phyloP scores from a whole-genome alignment of 2,888 invertebrate species.

The Ochropleura leucogaster region DNA sequence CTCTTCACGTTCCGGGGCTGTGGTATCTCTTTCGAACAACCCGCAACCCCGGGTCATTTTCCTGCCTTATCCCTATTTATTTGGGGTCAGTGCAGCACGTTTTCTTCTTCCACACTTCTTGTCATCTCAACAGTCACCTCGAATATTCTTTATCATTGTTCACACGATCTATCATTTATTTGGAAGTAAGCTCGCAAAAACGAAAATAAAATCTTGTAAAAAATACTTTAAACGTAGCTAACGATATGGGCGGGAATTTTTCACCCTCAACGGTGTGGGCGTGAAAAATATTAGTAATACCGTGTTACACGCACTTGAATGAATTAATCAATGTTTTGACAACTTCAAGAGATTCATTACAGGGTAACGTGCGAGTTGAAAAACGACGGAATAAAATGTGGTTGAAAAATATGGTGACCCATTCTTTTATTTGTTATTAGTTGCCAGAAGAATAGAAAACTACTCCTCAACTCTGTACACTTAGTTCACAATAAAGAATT shows the following conservation, averaged over 20 bases:
- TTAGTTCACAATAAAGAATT: no score
- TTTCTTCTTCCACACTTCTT: no score
- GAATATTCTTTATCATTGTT: no score
- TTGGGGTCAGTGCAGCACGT: no score
- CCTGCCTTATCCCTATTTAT: no score
- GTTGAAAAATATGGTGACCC: not conserved
- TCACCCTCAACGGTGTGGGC: slow-evolving; percentile 24
- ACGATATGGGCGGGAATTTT: slow-evolving; percentile 27
- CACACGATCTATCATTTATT: no score
- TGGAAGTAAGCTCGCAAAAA: not conserved
- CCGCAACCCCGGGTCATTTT: no score
- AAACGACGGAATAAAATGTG: not conserved
- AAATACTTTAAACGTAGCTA: slow-evolving; percentile 4
- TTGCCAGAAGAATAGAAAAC: not conserved
- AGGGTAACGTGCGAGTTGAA: not conserved
- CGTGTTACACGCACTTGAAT: slow-evolving; percentile 35
- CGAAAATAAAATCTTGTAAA: not conserved
- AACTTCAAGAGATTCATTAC: slow-evolving; percentile 33
- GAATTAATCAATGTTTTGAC: slow-evolving; percentile 55
- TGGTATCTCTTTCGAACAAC: no score
- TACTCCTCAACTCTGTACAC: not conserved
- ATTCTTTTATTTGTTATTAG: not conserved
- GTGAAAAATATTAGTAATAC: slow-evolving; percentile 36
- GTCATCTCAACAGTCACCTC: no score
- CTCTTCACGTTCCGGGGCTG: no score